Evolutionary conservation across 1,140 invertebrate genomes (phyloP).

Genomic region (Arctopsyche grandis): DNA sequence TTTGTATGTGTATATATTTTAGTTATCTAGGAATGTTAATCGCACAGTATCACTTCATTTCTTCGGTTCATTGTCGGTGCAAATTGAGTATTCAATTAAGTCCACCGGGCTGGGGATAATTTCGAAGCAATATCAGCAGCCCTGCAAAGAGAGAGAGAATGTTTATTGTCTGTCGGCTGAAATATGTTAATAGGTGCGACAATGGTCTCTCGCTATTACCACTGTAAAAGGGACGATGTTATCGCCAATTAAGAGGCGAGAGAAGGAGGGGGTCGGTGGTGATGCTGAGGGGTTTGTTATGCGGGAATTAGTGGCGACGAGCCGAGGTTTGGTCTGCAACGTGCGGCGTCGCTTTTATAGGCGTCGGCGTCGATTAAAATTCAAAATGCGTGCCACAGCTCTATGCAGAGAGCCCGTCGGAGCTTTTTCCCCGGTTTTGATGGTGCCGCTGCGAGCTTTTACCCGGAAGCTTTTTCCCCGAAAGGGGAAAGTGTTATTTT

Average conservation of each 20-base stretch:
- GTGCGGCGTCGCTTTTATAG: constrained; percentile 57
- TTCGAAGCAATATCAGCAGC: constrained; percentile 8
- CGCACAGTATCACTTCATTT: constrained; percentile 57
- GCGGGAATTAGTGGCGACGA: constrained; percentile 15
- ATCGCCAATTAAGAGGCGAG: constrained; percentile 51
- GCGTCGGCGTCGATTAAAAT: constrained; percentile 63
- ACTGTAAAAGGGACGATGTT: constrained; percentile 41
- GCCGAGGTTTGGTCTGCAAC: constrained; percentile 51
- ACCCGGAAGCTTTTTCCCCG: constrained; percentile 36
- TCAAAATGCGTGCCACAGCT: constrained; percentile 67
- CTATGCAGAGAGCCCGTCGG: constrained; percentile 57
- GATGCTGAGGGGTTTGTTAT: not conserved
- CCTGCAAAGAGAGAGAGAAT: constrained; percentile 10
- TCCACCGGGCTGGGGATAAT: constrained; percentile 18
- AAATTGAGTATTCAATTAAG: constrained; percentile 57
- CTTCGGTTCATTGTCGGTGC: constrained; percentile 56
- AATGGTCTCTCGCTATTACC: constrained; percentile 31
- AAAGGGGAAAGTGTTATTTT: constrained; percentile 51
- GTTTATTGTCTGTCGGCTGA: constrained; percentile 21
- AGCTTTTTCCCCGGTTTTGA: not conserved
- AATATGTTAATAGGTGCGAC: constrained; percentile 48
- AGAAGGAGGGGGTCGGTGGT: constrained; percentile 1
- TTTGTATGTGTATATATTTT: not conserved
- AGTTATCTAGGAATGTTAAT: not conserved
- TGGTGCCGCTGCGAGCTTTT: constrained; percentile 13